Evolutionary conservation across 2,797 vertebrate species (phyloP).

Genomic region (Taeniopygia guttata): DNA sequence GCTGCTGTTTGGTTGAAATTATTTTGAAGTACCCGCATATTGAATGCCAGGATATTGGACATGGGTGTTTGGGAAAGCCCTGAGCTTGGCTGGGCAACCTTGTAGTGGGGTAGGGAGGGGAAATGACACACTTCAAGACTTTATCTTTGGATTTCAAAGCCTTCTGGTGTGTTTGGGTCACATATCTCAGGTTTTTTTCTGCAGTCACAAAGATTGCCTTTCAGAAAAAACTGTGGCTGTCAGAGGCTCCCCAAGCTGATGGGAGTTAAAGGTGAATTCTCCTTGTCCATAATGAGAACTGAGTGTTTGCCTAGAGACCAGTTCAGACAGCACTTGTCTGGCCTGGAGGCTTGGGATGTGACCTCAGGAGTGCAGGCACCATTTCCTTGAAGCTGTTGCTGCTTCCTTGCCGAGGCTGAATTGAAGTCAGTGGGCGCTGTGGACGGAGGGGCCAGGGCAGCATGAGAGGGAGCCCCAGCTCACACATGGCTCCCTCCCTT

Average conservation of each 20-base stretch:
- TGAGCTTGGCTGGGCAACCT: background rate
- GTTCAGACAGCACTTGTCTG: background rate
- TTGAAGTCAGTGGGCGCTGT: rapidly evolving
- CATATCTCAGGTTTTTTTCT: background rate
- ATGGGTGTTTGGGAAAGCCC: background rate
- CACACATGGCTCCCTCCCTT: rapidly evolving
- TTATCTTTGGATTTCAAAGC: background rate
- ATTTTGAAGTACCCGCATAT: background rate
- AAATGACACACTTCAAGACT: background rate
- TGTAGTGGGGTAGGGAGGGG: background rate
- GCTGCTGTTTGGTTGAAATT: background rate
- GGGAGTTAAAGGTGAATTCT: background rate
- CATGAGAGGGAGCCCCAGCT: background rate
- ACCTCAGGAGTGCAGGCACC: background rate
- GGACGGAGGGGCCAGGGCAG: background rate
- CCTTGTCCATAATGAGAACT: background rate
- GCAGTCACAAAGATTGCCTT: background rate
- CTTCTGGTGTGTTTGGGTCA: background rate
- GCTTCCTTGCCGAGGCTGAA: background rate
- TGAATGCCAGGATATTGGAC: background rate
- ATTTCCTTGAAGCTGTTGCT: background rate
- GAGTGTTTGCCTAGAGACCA: background rate
- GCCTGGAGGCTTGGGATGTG: background rate
- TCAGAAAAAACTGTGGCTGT: background rate
- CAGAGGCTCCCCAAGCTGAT: background rate